Percentiles rank a stretch among this genome's conserved stretches.
Evolutionary conservation across 2,113 vertebrate species (phyloP).

Genomic region (Centropus unirufus): DNA sequence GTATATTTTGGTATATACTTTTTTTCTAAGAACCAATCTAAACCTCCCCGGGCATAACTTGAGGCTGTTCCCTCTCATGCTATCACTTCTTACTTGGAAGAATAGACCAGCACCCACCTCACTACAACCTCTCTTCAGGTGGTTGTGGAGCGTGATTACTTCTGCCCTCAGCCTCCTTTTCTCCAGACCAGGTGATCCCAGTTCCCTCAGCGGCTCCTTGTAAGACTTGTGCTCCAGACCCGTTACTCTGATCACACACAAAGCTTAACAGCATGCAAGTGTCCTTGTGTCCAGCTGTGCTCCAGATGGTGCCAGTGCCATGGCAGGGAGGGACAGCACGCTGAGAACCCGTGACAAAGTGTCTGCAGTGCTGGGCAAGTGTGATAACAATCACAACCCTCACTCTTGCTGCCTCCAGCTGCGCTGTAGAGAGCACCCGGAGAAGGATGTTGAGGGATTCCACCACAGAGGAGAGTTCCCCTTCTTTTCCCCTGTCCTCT

Average conservation of each 20-base stretch:
- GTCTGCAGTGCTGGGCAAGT: rapidly evolving
- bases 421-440: rapidly evolving
- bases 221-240: too few relatives aligned
- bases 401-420: background rate
- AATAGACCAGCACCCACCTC: too few relatives aligned
- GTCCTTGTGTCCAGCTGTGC: rapidly evolving
- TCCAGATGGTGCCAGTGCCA: rapidly evolving
- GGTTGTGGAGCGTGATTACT: too few relatives aligned
- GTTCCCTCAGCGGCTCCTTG: too few relatives aligned
- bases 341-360: rapidly evolving
- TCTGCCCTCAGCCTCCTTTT: too few relatives aligned
- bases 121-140: too few relatives aligned
- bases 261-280: rapidly evolving
- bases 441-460: background rate
- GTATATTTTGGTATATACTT: too few relatives aligned
- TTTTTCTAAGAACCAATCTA: too few relatives aligned
- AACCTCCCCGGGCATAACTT: too few relatives aligned
- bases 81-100: too few relatives aligned
- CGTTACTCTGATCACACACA: rapidly evolving
- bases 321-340: rapidly evolving
- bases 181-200: too few relatives aligned
- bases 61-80: too few relatives aligned
- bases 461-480: background rate
- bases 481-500: background rate
- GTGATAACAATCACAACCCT: rapidly evolving